These are phyloP conservation scores for Perccottus glenii DNA, from an alignment of 2,113 vertebrate species.

Conservation along the genomic window DNA sequence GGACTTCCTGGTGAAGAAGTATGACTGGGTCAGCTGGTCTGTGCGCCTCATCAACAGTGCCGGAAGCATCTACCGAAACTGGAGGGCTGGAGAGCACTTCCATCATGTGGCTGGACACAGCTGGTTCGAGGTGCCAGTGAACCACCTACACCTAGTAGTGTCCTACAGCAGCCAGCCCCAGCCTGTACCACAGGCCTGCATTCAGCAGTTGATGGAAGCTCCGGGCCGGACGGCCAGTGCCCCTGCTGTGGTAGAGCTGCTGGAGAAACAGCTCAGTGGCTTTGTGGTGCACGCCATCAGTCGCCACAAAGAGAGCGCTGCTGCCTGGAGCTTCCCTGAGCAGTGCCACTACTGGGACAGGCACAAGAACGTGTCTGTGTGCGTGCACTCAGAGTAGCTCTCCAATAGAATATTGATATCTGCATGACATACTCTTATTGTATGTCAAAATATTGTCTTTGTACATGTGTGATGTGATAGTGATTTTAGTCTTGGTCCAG, in stretches of 20 bases:
- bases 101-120: constrained; percentile 71
- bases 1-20: constrained; percentile 76
- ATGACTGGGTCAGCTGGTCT: constrained; percentile 82
- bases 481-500: not conserved
- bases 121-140: constrained; percentile 77
- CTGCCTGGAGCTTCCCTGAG: constrained; percentile 76
- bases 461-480: constrained; percentile 36
- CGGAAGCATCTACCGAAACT: constrained; percentile 70
- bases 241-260: constrained; percentile 61
- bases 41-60: constrained; percentile 77
- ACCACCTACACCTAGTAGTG: constrained; percentile 73
- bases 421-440: no score
- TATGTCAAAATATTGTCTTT: constrained; percentile 15
- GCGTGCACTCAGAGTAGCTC: constrained; percentile 74
- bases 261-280: constrained; percentile 70
- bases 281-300: constrained; percentile 79
- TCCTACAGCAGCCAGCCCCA: constrained; percentile 72
- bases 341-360: constrained; percentile 82
- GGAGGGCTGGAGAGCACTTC: constrained; percentile 76
- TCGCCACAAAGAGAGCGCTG: constrained; percentile 73
- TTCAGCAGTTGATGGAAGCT: constrained; percentile 74
- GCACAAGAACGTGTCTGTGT: constrained; percentile 77
- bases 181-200: constrained; percentile 62
- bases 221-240: constrained; percentile 67
- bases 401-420: no score